Base-by-base conservation (phyloP, 2,113 vertebrate species). In the Lathamus discolor region DNA sequence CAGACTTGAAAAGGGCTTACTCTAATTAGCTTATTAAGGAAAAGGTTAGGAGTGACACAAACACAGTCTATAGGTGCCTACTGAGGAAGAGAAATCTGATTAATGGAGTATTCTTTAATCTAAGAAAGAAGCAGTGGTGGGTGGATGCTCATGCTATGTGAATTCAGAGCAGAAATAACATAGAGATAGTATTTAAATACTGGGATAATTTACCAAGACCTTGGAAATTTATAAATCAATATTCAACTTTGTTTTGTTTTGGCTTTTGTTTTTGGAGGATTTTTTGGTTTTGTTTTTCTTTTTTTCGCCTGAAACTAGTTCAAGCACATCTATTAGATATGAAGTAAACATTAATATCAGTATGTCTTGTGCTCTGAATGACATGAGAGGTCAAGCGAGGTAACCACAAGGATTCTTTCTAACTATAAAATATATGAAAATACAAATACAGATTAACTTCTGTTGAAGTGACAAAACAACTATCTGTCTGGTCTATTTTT, bases 301-400 rank as follows among this genome's bases (percentile, higher is more conserved):
- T 37, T 3, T 37, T 57, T 24, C 5, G 17, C 13, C 20, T 13
- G 4, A 67, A 67, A 41, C 5, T 44, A 63, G 24, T 66, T 70
- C n/a, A 54, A 33, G 23, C 8, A 35, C 6, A 37, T 33, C 22
- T 72, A 14, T 61, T 66, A 76, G 10, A 27, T 31, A 24, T 64
- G 39, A 82, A 70, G 17, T 79, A 68, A 59, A 28, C 24, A 27
- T 35, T 64, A 13, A 41, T 46, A 75, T 69, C 16, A 39, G 20
- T 39, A 73, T 29, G 31, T 55, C 18, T 64, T 33, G 5, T 49
- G 3, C 69, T 55, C 48, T 6, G 3, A 68, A 37, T 55, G 3
- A 63, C 1, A 0, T 1, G 5, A 52, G 9, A 83, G 8, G 12
- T 46, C 22, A 43, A 41, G 3, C 1, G 2, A 62, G 27, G 35